Evolutionary conservation across 2,888 invertebrate species (phyloP).

Genomic region (Caenorhabditis uteleia): DNA sequence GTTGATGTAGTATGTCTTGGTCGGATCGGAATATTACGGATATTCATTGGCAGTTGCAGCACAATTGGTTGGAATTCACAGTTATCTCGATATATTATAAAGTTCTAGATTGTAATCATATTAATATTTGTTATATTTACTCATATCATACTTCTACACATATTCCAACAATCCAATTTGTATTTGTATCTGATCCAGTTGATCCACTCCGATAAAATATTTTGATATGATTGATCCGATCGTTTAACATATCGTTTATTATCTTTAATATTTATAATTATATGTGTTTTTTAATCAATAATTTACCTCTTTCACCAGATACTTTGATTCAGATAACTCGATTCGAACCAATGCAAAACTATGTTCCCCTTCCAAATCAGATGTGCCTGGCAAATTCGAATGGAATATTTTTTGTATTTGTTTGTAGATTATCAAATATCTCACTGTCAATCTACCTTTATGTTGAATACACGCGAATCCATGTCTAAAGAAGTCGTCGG

Average conservation of each 20-base stretch:
- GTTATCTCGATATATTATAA: conserved; percentile 48
- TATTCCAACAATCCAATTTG: conserved; percentile 39
- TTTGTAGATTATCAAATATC: neutral
- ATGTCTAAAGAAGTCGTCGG: conserved; percentile 20
- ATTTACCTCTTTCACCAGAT: conserved; percentile 8
- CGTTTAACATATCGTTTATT: conserved; percentile 16
- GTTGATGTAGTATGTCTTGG: conserved; percentile 85
- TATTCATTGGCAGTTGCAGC: conserved; percentile 57
- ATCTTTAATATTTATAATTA: neutral
- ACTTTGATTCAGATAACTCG: conserved; percentile 5
- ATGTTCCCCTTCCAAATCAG: conserved; percentile 14
- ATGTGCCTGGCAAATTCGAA: conserved; percentile 9
- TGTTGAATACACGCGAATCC: conserved; percentile 36
- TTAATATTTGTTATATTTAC: neutral
- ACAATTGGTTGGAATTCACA: conserved; percentile 24
- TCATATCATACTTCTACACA: conserved; percentile 27
- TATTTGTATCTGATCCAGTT: conserved; percentile 2
- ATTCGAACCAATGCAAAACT: conserved; percentile 21
- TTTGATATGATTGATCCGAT: conserved; percentile 29
- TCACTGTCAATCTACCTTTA: conserved; percentile 70
- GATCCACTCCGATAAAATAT: conserved; percentile 12
- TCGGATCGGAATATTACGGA: conserved; percentile 72
- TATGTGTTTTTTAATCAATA: neutral
- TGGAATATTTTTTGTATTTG: too few relatives aligned
- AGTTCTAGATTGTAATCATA: conserved; percentile 36